phyloP scores from a whole-genome alignment of 2,888 invertebrate genomes.

The Asteroscopus sphinx region DNA sequence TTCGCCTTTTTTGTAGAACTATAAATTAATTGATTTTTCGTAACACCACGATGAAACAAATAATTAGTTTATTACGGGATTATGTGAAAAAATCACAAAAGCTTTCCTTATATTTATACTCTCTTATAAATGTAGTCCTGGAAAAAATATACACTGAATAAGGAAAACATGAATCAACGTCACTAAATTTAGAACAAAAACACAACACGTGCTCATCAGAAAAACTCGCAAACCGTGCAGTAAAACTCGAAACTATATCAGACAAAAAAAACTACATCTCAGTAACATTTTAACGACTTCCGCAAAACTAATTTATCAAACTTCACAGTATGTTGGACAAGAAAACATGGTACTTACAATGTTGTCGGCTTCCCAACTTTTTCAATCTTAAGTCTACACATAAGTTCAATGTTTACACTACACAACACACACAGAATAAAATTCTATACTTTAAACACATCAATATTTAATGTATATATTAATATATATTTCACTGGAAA shows the following conservation, averaged over 20 bases:
- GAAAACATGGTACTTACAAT: conserved; percentile 52
- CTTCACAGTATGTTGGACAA: conserved; percentile 15
- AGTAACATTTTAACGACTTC: conserved; percentile 17
- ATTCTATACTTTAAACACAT: conserved; percentile 16
- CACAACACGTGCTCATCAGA: neutral
- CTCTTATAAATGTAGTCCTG: too few relatives aligned
- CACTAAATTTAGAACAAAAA: neutral
- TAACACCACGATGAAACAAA: too few relatives aligned
- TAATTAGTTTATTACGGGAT: too few relatives aligned
- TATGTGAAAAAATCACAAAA: too few relatives aligned
- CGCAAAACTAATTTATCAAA: conserved; percentile 43
- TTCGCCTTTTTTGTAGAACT: too few relatives aligned
- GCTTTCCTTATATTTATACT: too few relatives aligned
- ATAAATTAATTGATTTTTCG: too few relatives aligned
- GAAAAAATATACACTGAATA: too few relatives aligned
- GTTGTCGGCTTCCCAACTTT: conserved; percentile 41
- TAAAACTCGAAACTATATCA: neutral
- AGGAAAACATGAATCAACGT: too few relatives aligned
- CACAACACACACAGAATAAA: conserved; percentile 47
- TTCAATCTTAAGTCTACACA: conserved; percentile 45
- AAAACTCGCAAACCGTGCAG: neutral
- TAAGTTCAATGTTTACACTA: conserved; percentile 42
- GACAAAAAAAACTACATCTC: neutral
- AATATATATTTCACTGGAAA: neutral
- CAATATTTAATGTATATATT: conserved; percentile 1